phyloP scores from a whole-genome alignment of 1,140 invertebrate genomes.

The Psix sp. region DNA sequence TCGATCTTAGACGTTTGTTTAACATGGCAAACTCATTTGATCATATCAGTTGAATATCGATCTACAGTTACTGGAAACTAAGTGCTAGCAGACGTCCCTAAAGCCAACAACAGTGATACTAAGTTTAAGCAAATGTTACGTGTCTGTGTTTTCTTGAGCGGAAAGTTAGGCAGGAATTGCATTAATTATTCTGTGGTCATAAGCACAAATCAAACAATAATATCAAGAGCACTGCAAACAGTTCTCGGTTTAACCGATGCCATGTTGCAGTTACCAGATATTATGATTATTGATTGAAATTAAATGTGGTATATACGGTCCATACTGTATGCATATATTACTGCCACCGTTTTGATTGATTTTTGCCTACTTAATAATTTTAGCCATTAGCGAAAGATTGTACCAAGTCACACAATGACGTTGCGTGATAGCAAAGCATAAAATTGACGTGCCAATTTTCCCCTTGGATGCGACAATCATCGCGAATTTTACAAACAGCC shows the following conservation, averaged over 20 bases:
- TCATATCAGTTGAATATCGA: no score
- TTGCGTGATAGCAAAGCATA: no score
- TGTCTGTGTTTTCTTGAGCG: slow-evolving; percentile 38
- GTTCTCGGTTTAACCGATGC: slow-evolving; percentile 9
- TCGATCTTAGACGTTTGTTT: no score
- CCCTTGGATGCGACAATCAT: slow-evolving; percentile 23
- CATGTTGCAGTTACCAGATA: slow-evolving; percentile 8
- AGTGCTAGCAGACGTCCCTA: slow-evolving; percentile 21
- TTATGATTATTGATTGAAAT: slow-evolving; percentile 31
- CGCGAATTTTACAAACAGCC: slow-evolving; percentile 26
- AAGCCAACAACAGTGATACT: slow-evolving; percentile 31
- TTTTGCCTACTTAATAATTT: no score
- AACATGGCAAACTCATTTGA: no score
- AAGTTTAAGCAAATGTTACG: slow-evolving; percentile 29
- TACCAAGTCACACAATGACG: no score
- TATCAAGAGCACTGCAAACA: slow-evolving; percentile 40
- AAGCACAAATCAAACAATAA: slow-evolving; percentile 51
- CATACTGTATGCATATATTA: no score
- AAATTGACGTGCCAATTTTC: slow-evolving; percentile 27
- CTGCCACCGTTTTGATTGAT: no score
- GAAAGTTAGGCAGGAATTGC: slow-evolving; percentile 42
- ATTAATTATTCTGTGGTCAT: slow-evolving; percentile 49
- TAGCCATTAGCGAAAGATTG: no score
- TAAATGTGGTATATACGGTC: slow-evolving; percentile 6
- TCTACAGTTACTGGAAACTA: no score